Base-by-base conservation (phyloP, 2,888 invertebrate genomes). In the Synergus itoensis region DNA sequence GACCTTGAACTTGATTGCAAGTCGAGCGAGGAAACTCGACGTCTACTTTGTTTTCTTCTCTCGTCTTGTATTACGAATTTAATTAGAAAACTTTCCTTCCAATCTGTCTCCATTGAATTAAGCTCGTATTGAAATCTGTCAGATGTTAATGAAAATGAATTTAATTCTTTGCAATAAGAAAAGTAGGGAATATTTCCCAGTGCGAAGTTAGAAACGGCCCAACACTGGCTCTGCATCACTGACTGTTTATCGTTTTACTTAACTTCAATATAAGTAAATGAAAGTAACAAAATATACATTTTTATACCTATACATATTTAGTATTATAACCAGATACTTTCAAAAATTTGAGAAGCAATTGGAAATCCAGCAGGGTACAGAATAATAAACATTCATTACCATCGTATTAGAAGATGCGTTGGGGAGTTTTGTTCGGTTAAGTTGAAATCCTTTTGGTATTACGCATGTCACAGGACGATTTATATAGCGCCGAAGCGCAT, bases 401-500 rank as follows among this genome's bases (percentile, higher is more conserved):
- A 21, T 60, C 60, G 18, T 12, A 21, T 60, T 60, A 60, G 60
- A 12, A 60, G 60, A 60, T 60, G 21, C 21, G 21, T 1, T 21
- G 18, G 18, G 28, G 28, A 3, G 60, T 21, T 60, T 60, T 21
- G n/a, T 48, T 36, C 16, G 11, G 36, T 53, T 53, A 53, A 73
- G 36, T 73, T 73, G 14, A 53, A 53, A 73, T 73, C 48, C 53
- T 73, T 73, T 16, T 53, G 73, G 48, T 36, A 48, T 45, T 73
- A 73, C 36, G 73, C 16, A 53, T 53, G 73, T 53, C 53, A 73
- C 73, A 73, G 48, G 8, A 48, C 48, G 84, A 86, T 86, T 86
- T 86, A 86, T 81, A 80, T 81, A 69, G 77, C 81, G 75, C 81
- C 78, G 77, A 81, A 84, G 81, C 82, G 85, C 84, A 85, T 87